Evolutionary conservation across 2,113 vertebrate species (phyloP).

Genomic region (Siphamia tubifer): DNA sequence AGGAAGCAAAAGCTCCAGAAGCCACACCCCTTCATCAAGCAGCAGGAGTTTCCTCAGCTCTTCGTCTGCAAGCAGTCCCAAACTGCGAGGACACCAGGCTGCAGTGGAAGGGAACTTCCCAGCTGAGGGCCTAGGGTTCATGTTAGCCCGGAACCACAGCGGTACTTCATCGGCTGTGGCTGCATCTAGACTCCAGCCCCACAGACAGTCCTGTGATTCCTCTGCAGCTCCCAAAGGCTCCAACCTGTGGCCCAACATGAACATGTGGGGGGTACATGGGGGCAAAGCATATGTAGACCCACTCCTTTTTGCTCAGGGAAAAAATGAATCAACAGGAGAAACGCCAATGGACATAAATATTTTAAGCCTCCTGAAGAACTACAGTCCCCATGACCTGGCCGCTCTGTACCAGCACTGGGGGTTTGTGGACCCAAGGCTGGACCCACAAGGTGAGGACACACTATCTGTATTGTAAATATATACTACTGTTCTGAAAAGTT

Average conservation of each 20-base stretch:
- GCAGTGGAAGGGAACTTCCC: conserved; percentile 78
- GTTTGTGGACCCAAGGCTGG: conserved; percentile 82
- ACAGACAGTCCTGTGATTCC: conserved; percentile 59
- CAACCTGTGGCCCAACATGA: conserved; percentile 72
- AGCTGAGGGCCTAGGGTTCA: conserved; percentile 75
- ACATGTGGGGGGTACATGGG: conserved; percentile 62
- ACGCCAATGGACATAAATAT: conserved; percentile 86
- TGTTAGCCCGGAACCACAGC: conserved; percentile 79
- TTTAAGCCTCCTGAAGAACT: conserved; percentile 89
- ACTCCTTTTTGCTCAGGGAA: conserved; percentile 70
- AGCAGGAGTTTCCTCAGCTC: conserved; percentile 21
- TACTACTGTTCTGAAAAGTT: no score
- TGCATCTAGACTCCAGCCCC: conserved; percentile 39
- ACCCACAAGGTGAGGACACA: conserved; percentile 85
- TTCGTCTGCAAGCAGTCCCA: conserved; percentile 42
- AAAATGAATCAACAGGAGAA: conserved; percentile 79
- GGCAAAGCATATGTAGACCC: conserved; percentile 68
- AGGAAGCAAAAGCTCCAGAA: conserved; percentile 38
- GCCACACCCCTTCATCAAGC: conserved; percentile 25
- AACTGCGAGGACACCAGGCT: conserved; percentile 69
- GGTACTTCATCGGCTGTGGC: conserved; percentile 40
- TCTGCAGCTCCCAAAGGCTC: conserved; percentile 51
- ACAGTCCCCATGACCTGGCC: conserved; percentile 90
- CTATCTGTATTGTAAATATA: no score
- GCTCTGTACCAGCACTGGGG: conserved; percentile 92